Percentiles rank a stretch among this genome's conserved stretches.
These are phyloP conservation scores for Trilocha varians DNA, from an alignment of 2,888 invertebrate genomes.

Conservation along the genomic window DNA sequence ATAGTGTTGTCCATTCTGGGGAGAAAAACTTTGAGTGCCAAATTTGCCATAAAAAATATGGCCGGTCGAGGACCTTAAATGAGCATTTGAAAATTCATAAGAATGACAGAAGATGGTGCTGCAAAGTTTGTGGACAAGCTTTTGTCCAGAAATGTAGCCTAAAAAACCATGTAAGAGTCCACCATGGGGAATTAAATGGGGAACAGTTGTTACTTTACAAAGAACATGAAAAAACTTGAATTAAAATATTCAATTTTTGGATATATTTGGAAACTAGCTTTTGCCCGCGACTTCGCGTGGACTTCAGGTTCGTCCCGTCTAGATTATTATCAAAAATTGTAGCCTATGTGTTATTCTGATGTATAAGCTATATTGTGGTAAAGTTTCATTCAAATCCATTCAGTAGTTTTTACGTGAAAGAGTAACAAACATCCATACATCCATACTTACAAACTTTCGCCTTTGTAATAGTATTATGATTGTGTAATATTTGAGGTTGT, in stretches of 20 bases:
- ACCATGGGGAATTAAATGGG: conserved; percentile 2
- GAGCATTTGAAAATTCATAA: conserved; percentile 33
- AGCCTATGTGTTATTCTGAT: too few relatives aligned
- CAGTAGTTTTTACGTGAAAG: too few relatives aligned
- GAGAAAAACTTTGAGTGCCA: conserved; percentile 6
- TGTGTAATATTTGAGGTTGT: too few relatives aligned
- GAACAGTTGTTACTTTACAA: not conserved
- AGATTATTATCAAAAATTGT: too few relatives aligned
- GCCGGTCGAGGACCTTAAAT: conserved; percentile 22
- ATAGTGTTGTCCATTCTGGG: conserved; percentile 5
- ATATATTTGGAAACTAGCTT: not conserved
- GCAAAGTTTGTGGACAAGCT: conserved; percentile 24
- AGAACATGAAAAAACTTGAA: not conserved
- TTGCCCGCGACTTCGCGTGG: too few relatives aligned
- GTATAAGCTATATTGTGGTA: too few relatives aligned
- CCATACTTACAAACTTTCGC: too few relatives aligned
- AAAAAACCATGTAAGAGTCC: conserved; percentile 9
- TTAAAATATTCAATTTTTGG: not conserved
- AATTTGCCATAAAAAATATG: conserved; percentile 16
- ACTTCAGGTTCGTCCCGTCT: too few relatives aligned
- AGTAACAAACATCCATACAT: too few relatives aligned
- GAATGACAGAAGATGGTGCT: conserved; percentile 26
- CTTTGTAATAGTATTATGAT: too few relatives aligned
- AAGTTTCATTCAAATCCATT: too few relatives aligned
- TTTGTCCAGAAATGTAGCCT: conserved; percentile 32